Conservation (phyloP, 2,113 vertebrate genomes). For the Psephotus haematonotus region DNA sequence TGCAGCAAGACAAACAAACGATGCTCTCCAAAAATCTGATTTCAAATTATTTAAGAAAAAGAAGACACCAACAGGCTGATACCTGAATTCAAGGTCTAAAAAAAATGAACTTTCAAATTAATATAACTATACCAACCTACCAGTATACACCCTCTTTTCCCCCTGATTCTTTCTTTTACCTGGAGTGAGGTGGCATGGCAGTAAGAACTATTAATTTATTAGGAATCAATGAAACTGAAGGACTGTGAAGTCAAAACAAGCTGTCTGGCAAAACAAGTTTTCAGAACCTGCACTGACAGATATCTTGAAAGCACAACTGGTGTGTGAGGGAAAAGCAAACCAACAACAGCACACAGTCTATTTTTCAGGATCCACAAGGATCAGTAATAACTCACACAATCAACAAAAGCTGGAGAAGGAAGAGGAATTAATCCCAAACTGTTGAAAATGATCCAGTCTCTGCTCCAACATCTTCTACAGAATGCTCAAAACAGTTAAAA, state of each 20-base stretch:
- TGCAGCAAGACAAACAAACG: not conserved
- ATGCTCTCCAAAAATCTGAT: not conserved
- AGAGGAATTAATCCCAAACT: not conserved
- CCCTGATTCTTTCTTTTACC: not conserved
- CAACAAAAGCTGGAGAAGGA: not conserved
- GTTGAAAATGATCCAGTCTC: not conserved
- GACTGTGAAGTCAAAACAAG: not conserved
- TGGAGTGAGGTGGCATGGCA: not conserved
- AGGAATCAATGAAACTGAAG: not conserved
- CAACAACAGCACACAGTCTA: accelerated
- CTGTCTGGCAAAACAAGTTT: not conserved
- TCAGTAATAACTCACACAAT: not conserved
- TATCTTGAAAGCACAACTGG: not conserved
- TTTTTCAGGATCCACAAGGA: not conserved
- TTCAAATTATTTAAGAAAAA: not conserved
- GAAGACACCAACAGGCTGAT: not conserved
- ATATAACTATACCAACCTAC: not conserved
- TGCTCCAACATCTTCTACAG: not conserved
- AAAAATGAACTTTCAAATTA: not conserved
- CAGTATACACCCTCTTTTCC: not conserved
- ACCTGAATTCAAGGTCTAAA: not conserved
- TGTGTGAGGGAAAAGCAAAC: not conserved
- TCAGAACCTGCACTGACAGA: not conserved
- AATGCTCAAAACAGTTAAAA: not conserved
- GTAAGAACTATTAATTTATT: not conserved